Percentiles rank a stretch among this genome's conserved stretches.
phyloP scores from a whole-genome alignment of 1,140 invertebrate species.

The Hylaeus volcanicus region DNA sequence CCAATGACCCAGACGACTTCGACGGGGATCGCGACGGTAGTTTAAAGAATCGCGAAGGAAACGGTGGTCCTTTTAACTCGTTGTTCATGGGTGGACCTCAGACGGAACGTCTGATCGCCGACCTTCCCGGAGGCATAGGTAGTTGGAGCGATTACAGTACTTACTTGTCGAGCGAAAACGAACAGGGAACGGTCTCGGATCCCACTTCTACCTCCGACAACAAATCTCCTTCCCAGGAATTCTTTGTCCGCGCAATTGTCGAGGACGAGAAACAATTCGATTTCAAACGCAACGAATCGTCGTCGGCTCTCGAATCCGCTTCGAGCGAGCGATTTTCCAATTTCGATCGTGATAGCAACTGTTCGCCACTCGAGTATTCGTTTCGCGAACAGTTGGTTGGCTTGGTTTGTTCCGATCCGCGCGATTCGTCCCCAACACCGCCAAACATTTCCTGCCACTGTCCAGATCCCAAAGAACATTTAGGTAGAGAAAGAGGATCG shows the following conservation, averaged over 20 bases:
- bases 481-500: slow-evolving; percentile 74
- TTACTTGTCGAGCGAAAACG: slow-evolving; percentile 84
- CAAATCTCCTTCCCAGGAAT: slow-evolving; percentile 18
- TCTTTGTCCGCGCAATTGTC: background rate
- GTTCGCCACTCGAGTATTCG: background rate
- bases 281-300: background rate
- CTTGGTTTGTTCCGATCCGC: background rate
- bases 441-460: slow-evolving; percentile 7
- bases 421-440: background rate
- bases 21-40: slow-evolving; percentile 83
- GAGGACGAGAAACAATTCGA: background rate
- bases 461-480: slow-evolving; percentile 64
- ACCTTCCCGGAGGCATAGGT: slow-evolving; percentile 88
- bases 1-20: slow-evolving; percentile 73
- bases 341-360: background rate
- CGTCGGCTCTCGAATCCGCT: background rate
- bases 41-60: slow-evolving; percentile 80
- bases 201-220: slow-evolving; percentile 63
- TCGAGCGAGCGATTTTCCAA: background rate
- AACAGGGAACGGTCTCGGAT: slow-evolving; percentile 63
- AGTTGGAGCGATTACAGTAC: slow-evolving; percentile 92
- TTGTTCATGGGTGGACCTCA: slow-evolving; percentile 69
- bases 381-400: background rate
- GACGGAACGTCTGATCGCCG: slow-evolving; percentile 86
- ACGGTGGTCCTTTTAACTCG: slow-evolving; percentile 32